A percentile compares a stretch with the other conserved stretches of the same genome.
Evolutionary conservation across 2,888 invertebrate genomes (phyloP).

Genomic region (Hecatera dysodea): DNA sequence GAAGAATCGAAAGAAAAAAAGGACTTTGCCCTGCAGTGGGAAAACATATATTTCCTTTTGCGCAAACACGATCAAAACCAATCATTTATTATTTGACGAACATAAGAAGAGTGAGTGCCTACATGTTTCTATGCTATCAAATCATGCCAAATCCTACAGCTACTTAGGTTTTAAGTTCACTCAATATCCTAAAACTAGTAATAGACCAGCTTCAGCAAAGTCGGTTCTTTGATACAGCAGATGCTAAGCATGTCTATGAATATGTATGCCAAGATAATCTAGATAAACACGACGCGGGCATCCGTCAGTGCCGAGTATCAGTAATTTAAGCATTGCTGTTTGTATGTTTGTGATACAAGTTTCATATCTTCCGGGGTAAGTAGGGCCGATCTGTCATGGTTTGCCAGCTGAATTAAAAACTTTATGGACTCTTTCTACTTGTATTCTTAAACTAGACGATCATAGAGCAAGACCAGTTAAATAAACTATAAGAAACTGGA

Average conservation of each 20-base stretch:
- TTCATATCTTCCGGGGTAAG: conserved; percentile 10
- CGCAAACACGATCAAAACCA: no score
- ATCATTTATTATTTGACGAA: no score
- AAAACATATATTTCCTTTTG: background rate
- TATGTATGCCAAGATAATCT: conserved; percentile 47
- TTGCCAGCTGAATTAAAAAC: background rate
- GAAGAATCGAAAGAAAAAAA: background rate
- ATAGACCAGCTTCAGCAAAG: background rate
- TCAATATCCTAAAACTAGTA: background rate
- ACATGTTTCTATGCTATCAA: background rate
- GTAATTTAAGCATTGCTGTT: conserved; percentile 43
- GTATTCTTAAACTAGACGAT: background rate
- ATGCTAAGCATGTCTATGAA: conserved; percentile 49
- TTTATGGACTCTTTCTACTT: background rate
- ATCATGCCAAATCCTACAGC: background rate
- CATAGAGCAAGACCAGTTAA: no score
- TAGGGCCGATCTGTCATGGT: conserved; percentile 7
- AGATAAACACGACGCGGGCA: conserved; percentile 39
- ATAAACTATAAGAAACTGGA: no score
- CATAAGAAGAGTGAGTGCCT: no score
- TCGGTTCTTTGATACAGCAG: conserved; percentile 14
- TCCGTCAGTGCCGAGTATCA: conserved; percentile 37
- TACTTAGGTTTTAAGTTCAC: background rate
- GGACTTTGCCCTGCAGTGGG: background rate
- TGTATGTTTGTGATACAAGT: conserved; percentile 29